These are phyloP conservation scores for Proteles cristata DNA, from an alignment of 2,113 vertebrate species.

Conservation along the genomic window DNA sequence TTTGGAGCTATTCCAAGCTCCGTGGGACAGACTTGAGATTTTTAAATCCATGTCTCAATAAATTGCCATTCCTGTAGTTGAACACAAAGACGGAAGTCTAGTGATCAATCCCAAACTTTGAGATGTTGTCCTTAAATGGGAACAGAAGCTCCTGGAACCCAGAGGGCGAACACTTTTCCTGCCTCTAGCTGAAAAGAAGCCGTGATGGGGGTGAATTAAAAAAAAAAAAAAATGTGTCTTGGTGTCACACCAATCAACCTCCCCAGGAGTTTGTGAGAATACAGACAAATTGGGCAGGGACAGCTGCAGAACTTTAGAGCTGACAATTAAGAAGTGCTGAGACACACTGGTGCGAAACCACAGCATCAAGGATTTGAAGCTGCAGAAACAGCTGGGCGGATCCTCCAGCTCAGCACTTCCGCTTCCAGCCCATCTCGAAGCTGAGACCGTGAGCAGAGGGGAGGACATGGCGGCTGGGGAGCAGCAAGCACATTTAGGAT, in stretches of 20 bases:
- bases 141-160: background rate
- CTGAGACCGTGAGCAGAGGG: background rate
- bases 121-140: background rate
- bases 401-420: slow-evolving; percentile 57
- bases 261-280: background rate
- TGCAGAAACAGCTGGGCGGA: slow-evolving; percentile 18
- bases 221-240: background rate
- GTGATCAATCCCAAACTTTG: background rate
- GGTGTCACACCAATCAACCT: background rate
- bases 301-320: slow-evolving; percentile 52
- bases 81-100: background rate
- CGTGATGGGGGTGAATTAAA: background rate
- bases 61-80: background rate
- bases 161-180: background rate
- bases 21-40: background rate
- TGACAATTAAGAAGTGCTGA: slow-evolving; percentile 62
- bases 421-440: background rate
- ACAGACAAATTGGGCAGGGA: slow-evolving; percentile 4
- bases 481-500: background rate
- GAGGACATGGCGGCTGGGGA: background rate
- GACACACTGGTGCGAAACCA: background rate
- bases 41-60: background rate
- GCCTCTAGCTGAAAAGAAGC: background rate
- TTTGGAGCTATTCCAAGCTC: background rate
- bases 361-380: background rate